Conservation (phyloP, 2,888 invertebrate species). For the Spodoptera littoralis region DNA sequence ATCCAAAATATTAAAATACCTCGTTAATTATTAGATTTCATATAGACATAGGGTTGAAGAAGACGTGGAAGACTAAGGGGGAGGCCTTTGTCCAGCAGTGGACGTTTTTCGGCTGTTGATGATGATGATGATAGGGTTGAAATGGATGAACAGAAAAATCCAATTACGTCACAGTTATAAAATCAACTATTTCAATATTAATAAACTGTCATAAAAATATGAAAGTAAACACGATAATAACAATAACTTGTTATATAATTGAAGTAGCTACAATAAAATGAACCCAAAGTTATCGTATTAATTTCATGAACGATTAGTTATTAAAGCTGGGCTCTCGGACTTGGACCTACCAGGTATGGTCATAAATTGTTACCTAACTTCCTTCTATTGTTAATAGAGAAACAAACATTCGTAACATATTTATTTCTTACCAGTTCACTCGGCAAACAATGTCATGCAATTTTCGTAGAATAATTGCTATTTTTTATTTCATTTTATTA, state of each 20-base stretch:
- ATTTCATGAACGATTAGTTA: constrained; percentile 70
- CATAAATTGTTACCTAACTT: constrained; percentile 63
- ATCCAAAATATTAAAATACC: no score
- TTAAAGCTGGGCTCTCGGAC: constrained; percentile 61
- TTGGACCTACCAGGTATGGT: constrained; percentile 63
- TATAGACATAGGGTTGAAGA: no score
- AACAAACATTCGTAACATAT: constrained; percentile 59
- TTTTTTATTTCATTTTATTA: no score
- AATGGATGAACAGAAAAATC: no score
- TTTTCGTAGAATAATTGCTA: no score
- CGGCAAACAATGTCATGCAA: no score
- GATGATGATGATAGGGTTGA: no score
- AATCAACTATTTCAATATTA: constrained; percentile 7
- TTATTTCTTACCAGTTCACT: neutral
- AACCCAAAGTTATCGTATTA: constrained; percentile 69
- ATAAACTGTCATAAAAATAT: constrained; percentile 22
- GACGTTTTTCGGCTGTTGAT: no score
- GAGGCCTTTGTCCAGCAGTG: no score
- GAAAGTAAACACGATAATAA: constrained; percentile 15
- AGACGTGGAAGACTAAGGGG: no score
- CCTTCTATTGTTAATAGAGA: constrained; percentile 53
- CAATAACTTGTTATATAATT: constrained; percentile 47
- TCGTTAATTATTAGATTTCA: no score
- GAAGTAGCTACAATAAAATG: constrained; percentile 55
- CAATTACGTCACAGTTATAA: no score